A percentile compares a stretch with the other conserved stretches of the same genome.
Evolutionary conservation across 2,797 vertebrate genomes (phyloP).

Genomic region (Sciaenops ocellatus): DNA sequence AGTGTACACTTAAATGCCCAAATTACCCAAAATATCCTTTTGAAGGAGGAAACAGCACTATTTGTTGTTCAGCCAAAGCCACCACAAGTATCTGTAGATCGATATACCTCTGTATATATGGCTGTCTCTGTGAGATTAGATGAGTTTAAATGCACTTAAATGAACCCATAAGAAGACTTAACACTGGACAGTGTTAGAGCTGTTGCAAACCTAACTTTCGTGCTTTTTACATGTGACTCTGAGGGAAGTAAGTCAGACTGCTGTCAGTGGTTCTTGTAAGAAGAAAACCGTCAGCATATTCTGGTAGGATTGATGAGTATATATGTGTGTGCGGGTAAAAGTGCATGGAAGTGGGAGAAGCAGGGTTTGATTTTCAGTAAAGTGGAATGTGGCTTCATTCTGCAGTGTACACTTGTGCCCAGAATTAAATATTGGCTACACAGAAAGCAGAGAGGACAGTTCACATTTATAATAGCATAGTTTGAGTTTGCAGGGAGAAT

Average conservation of each 20-base stretch:
- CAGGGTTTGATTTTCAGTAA: slow-evolving; percentile 24
- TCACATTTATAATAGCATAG: slow-evolving; percentile 35
- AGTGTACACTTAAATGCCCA: no score
- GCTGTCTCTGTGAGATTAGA: background rate
- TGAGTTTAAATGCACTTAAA: background rate
- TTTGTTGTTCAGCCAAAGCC: background rate
- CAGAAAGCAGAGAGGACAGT: slow-evolving; percentile 18
- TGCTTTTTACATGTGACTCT: slow-evolving; percentile 56
- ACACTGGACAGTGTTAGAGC: background rate
- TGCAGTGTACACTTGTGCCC: slow-evolving; percentile 4
- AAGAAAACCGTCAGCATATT: slow-evolving; percentile 56
- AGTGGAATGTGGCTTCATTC: slow-evolving; percentile 8
- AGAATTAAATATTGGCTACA: slow-evolving; percentile 33
- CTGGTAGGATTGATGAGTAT: slow-evolving; percentile 34
- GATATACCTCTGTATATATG: background rate
- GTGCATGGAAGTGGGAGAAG: background rate
- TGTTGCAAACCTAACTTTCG: background rate
- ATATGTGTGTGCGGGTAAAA: slow-evolving; percentile 1
- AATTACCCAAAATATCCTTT: no score
- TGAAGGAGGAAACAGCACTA: background rate
- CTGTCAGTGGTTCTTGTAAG: slow-evolving; percentile 17
- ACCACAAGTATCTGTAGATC: background rate
- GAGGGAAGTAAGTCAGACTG: slow-evolving; percentile 66
- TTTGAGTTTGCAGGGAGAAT: slow-evolving; percentile 30
- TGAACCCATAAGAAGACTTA: slow-evolving; percentile 15